Base-by-base conservation (phyloP, 1,140 invertebrate species). In the Drosophila pandora region DNA sequence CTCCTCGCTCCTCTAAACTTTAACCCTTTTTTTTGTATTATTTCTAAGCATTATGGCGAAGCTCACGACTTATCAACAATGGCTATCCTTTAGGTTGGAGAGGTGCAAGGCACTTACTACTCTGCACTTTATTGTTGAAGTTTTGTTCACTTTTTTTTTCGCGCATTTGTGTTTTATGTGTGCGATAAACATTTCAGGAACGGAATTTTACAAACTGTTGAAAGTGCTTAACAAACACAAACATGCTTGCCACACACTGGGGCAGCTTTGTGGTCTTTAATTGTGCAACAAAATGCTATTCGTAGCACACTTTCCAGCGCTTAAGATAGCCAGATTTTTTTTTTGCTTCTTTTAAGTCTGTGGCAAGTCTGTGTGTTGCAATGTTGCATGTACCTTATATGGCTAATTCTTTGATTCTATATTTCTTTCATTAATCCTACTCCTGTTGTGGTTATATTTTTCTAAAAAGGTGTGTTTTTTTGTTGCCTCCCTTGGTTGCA, bases 191-290 rank as follows among this genome's bases (percentile, higher is more conserved):
- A 63, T 64, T 67, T 67, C 45, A 55, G 64, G 64, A 73, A 84
- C 76, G 55, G 76, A 83, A 84, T 84, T 84, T 84, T 56, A 68
- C 82, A 79, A 71, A 72, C 49, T 54, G 72, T 79, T 84, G 78
- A 67, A 83, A 83, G 79, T 78, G 79, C 75, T 71, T 76, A 83
- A 76, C 75, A 78, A 58, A 67, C 63, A 80, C 56, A 63, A 67
- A 64, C 60, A 67, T 43, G 60, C 52, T 52, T 64, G 59, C 23
- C 22, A 65, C 45, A 43, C 50, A 37, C 22, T 0, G 65, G 30
- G 59, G 76, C 59, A 82, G 58, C 56, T 68, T 64, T 57, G 48
- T 49, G 52, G 69, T 63, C 59, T 74, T 82, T 77, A 82, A 82
- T 82, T 69, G 73, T 23, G 22, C 37, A 13, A 22, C 8, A 50